A percentile compares a stretch with the other conserved stretches of the same genome.
Evolutionary conservation across 1,140 invertebrate genomes (phyloP).

Genomic region (Philotrypesis tridentata): DNA sequence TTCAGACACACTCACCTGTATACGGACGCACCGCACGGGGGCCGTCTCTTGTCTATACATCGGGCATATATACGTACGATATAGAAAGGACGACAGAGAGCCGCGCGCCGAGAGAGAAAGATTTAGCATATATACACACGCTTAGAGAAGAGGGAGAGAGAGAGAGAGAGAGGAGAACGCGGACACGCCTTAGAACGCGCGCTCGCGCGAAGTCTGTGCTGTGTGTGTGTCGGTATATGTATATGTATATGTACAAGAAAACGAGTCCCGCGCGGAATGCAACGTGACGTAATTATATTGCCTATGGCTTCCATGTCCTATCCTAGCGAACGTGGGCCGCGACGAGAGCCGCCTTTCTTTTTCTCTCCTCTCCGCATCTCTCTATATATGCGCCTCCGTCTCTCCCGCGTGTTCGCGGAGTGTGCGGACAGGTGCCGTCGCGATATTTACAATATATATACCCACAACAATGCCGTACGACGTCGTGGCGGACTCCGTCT

Average conservation of each 20-base stretch:
- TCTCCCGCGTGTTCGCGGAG: no score
- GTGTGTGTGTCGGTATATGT: no score
- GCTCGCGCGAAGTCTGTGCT: no score
- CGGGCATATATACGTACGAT: neutral
- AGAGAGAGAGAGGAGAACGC: neutral
- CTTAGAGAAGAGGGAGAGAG: neutral
- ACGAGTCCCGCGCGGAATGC: constrained; percentile 48
- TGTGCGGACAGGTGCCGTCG: no score
- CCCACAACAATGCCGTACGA: no score
- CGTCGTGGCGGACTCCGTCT: no score
- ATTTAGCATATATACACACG: neutral
- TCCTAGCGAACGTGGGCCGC: constrained; percentile 3
- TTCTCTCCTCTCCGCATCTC: neutral
- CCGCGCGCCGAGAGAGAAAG: no score
- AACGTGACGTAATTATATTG: constrained; percentile 49
- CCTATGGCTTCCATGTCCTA: neutral
- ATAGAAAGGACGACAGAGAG: neutral
- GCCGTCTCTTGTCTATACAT: no score
- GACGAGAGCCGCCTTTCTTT: neutral
- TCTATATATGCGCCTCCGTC: neutral
- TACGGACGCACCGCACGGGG: no score
- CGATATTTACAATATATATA: neutral
- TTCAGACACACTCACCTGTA: neutral
- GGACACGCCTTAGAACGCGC: constrained; percentile 42
- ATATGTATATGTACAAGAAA: constrained; percentile 37